Conservation (phyloP, 2,888 invertebrate genomes). For the Patella pellucida region DNA sequence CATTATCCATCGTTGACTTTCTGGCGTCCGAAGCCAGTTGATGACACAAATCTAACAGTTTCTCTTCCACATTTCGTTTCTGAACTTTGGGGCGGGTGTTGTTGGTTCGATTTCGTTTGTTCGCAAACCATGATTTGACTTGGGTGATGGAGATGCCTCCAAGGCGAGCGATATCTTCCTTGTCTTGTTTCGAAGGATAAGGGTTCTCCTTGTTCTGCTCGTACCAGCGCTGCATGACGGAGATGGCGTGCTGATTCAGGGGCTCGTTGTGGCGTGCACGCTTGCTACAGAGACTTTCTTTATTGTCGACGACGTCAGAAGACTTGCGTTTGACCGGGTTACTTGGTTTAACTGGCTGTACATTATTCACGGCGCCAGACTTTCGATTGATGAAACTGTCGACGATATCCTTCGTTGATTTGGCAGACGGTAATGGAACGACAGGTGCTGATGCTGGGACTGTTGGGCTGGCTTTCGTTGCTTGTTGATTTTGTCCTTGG, state of each 20-base stretch:
- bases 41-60: slow-evolving; percentile 55
- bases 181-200: slow-evolving; percentile 60
- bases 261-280: slow-evolving; percentile 58
- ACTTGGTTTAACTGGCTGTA: not conserved
- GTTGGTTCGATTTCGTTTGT: slow-evolving; percentile 64
- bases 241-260: slow-evolving; percentile 51
- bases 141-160: slow-evolving; percentile 59
- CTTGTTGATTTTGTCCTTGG: not conserved
- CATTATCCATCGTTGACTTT: slow-evolving; percentile 51
- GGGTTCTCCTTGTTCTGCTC: slow-evolving; percentile 54
- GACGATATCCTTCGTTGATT: slow-evolving; percentile 12
- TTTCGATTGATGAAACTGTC: slow-evolving; percentile 5
- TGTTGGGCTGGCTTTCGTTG: not conserved
- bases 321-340: not conserved
- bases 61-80: slow-evolving; percentile 56
- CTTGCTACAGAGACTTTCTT: slow-evolving; percentile 19
- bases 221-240: slow-evolving; percentile 63
- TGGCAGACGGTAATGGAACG: slow-evolving; percentile 2
- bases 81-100: slow-evolving; percentile 65
- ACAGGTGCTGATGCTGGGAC: slow-evolving; percentile 1
- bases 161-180: slow-evolving; percentile 52
- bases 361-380: not conserved
- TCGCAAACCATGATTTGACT: slow-evolving; percentile 68
- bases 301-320: not conserved
- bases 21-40: slow-evolving; percentile 49